Evolutionary conservation across 37 sponge, comb jelly and placozoan species (phyloP), one percentile per base, ranked within the genome.

Genomic region (Beroe ovata): DNA sequence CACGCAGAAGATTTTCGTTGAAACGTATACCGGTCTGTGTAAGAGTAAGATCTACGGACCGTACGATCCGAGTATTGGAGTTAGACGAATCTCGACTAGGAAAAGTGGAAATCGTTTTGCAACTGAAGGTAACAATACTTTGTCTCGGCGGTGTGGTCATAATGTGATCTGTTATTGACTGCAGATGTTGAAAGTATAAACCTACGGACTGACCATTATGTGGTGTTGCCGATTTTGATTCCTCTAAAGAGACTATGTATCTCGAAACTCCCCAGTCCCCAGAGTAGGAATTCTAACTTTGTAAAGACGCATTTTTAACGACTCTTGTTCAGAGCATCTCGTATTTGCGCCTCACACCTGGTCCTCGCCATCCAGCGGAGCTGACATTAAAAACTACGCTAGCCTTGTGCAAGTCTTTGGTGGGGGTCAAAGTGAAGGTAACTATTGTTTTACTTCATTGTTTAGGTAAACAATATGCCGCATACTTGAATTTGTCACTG

Each of bases 281-380:
- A n/a, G n/a, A n/a, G n/a, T n/a, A n/a, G n/a, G n/a, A n/a, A n/a
- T n/a, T n/a, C n/a, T n/a, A n/a, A n/a, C n/a, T n/a, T n/a, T n/a
- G n/a, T n/a, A n/a, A n/a, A n/a, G n/a, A n/a, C n/a, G n/a, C n/a
- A n/a, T n/a, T n/a, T n/a, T n/a, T n/a, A n/a, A n/a, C n/a, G n/a
- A n/a, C n/a, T 25, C 63, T 16, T 61, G 29, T 66, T 66, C 69
- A 77, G 54, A 77, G 20, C 84, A 39, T 40, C 47, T 77, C 16
- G 22, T 77, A 25, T 39, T 77, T 77, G 35, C 25, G 14, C 32
- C 32, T 4, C 1, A 32, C 11, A 6, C 54, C 6, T 47, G 54
- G 54, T 6, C 54, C 11, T 16, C 54, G 11, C 11, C 54, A 6
- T 47, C 6, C 54, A 11, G 11, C 11, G 11, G 11, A 11, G 11